Base-by-base conservation (phyloP, 1,140 invertebrate species). In the Heliconius hermathena region DNA sequence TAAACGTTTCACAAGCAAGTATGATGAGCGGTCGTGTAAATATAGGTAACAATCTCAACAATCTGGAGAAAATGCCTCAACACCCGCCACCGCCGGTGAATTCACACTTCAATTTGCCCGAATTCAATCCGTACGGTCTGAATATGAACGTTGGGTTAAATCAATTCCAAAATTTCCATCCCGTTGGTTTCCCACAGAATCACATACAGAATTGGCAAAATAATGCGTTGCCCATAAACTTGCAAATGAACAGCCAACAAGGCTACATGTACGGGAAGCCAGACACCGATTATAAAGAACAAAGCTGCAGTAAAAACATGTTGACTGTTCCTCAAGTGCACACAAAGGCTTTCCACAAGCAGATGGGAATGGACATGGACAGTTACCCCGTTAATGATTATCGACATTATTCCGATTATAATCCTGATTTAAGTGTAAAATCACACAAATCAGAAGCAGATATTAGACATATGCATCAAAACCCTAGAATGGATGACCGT, bases 311-410 rank as follows among this genome's bases (percentile, higher is more conserved):
- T 46, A 88, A 85, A 76, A 85, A 73, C 73, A 74, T 84, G 54
- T 77, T 92, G 26, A 88, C 90, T 74, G 86, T 90, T 13, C 90
- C 90, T n/a, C 88, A 91, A 73, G 84, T 91, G 70, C 87, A 89
- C 60, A 85, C 86, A 73, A 91, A 91, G 74, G 82, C 84, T 0
- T 86, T 83, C 80, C 84, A 81, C 38, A 91, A 87, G 60, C 83
- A 89, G 80, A 76, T 84, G 70, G 83, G 83, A 18, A 82, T 83
- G 82, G 83, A 86, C 29, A 71, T 71, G 73, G 77, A 83, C 29
- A 81, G 84, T 38, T 82, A 84, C 41, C 81, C 81, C 2, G 77
- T 74, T 26, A 84, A 77, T n/a, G 76, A 54, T 66, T 83, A 79
- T 73, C 83, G 83, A 41, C 82, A 85, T 29, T 87, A 86, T 76